Percentiles rank a stretch among this genome's conserved stretches.
Conservation (phyloP, 2,888 invertebrate species). For the Lamproptera curius region DNA sequence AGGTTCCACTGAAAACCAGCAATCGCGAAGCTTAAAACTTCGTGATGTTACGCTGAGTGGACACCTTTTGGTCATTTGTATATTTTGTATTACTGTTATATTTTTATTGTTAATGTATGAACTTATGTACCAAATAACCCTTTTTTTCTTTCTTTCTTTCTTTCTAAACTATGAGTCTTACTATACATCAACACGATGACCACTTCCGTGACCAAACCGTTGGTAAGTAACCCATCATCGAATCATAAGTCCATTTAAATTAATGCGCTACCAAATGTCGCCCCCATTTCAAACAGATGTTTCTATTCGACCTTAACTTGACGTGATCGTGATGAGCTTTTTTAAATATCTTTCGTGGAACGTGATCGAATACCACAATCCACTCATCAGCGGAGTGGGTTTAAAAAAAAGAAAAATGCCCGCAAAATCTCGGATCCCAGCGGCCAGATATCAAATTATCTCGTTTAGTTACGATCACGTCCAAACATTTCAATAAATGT, state of each 20-base stretch:
- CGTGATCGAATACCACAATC: conserved; percentile 10
- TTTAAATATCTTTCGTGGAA: conserved; percentile 4
- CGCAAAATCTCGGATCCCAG: background rate
- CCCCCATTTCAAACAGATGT: conserved; percentile 16
- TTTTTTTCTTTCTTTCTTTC: too few species aligned
- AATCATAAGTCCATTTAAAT: conserved; percentile 6
- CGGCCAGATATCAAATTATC: conserved; percentile 1
- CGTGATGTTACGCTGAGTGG: too few species aligned
- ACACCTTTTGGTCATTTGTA: too few species aligned
- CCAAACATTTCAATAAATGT: conserved; percentile 5
- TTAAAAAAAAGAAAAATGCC: background rate
- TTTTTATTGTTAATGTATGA: too few species aligned
- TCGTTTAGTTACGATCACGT: conserved; percentile 12
- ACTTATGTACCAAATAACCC: too few species aligned
- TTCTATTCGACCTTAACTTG: conserved; percentile 14
- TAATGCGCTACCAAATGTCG: conserved; percentile 17
- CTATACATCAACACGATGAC: too few species aligned
- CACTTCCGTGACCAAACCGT: too few species aligned
- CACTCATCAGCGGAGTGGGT: background rate
- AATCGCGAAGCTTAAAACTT: too few species aligned
- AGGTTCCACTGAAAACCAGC: too few species aligned
- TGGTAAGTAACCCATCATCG: too few species aligned
- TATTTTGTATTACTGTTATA: too few species aligned
- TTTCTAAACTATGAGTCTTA: too few species aligned
- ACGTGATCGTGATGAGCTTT: conserved; percentile 13